Base-by-base conservation (phyloP, 2,797 vertebrate species). In the Glossophaga mutica region DNA sequence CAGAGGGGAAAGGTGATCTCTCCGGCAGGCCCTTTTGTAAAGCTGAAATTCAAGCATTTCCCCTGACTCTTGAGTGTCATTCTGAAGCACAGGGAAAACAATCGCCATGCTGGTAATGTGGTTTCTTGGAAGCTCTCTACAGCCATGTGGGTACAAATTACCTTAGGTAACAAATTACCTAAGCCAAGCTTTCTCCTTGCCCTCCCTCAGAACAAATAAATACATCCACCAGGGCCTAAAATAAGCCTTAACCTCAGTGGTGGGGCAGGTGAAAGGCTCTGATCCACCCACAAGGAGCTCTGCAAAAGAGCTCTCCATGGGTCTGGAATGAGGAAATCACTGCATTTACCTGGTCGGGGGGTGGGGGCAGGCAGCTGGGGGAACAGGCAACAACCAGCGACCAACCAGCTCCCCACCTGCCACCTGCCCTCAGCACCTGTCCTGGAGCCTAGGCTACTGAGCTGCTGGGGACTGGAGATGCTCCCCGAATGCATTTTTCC, bases 11-110 rank as follows among this genome's bases (percentile, higher is more conserved):
- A 97, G 82, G 52, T 0, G 62, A 57, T 65, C 67, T 18, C 59
- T 81, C 57, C 10, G 57, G 70, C 32, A 22, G 65, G 11, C 4
- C 84, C 90, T 84, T 87, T 87, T 92, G 71, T 90, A 39, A 59
- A 68, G 70, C 37, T 95, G 92, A 94, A 94, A 96, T 74, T 67
- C 73, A 86, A 97, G 91, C 39, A 29, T 11, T 59, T 65, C 65
- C 34, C 68, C 48, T 77, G 44, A 83, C n/a, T 89, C 67, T 26
- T 32, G 32, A 34, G 46, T 50, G 87, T 79, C 87, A 37, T 50
- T 91, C 55, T 73, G 59, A 87, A 87, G 57, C 68, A 26, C 68
- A 32, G 39, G 68, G 87, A 91, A 68, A 83, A 96, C 50, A 87
- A 50, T 32, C 11, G 4, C n/a, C 57, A 4, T 2, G 11, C 50